phyloP scores from a whole-genome alignment of 64 coral and sea anemone species.

The Astreopora myriophthalma region DNA sequence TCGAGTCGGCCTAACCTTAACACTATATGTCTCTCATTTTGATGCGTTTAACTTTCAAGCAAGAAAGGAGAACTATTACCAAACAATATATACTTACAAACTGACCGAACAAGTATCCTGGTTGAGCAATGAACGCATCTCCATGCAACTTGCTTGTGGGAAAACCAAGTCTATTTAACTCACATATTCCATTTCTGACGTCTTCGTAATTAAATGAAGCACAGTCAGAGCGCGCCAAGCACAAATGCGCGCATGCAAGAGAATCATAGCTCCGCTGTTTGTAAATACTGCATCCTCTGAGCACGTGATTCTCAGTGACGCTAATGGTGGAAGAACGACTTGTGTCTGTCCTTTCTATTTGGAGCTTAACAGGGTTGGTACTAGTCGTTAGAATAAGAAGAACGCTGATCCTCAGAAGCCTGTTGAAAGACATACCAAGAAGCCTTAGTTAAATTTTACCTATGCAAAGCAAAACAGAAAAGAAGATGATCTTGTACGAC shows the following conservation, averaged over 20 bases:
- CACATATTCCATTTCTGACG: constrained; percentile 32
- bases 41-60: not conserved
- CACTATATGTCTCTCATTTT: too few relatives aligned
- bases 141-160: not conserved
- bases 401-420: not conserved
- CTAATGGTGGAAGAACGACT: constrained; percentile 2
- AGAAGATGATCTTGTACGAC: not conserved
- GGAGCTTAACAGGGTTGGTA: not conserved
- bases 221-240: constrained; percentile 4
- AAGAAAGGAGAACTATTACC: not conserved
- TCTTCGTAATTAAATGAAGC: constrained; percentile 48
- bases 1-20: too few relatives aligned
- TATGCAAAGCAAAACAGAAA: not conserved
- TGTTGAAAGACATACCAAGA: not conserved
- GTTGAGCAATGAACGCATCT: not conserved
- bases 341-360: not conserved
- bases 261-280: constrained; percentile 20
- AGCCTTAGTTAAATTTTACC: not conserved
- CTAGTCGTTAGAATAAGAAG: not conserved
- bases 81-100: constrained; percentile 29
- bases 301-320: not conserved
- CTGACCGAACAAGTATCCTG: not conserved
- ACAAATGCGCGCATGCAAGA: constrained; percentile 60
- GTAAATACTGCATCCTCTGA: not conserved
- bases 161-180: not conserved